A percentile compares a stretch with the other conserved stretches of the same genome.
These are phyloP conservation scores for Elephantulus edwardii DNA, from an alignment of 2,113 vertebrate species.

Conservation along the genomic window DNA sequence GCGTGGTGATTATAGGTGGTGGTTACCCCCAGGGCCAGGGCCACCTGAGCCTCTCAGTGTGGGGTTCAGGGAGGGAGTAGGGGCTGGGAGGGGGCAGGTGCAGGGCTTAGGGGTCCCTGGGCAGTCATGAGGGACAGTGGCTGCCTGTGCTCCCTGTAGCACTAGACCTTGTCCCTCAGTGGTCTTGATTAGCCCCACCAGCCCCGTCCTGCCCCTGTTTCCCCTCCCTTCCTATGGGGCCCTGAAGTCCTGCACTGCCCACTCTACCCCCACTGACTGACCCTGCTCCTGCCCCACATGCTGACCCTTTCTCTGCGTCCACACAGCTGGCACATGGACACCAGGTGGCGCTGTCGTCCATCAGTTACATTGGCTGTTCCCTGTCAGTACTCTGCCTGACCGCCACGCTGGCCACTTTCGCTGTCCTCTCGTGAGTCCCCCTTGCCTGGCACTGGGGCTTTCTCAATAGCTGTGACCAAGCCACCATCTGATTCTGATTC, in stretches of 20 bases:
- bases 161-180: accelerated
- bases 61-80: accelerated
- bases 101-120: neutral
- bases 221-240: too few species aligned
- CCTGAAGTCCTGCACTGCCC: neutral
- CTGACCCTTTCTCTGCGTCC: neutral
- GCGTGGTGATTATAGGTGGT: too few species aligned
- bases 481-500: too few species aligned
- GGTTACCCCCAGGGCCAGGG: neutral
- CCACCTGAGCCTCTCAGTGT: too few species aligned
- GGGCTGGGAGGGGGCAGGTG: neutral
- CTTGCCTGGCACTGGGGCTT: neutral
- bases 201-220: neutral
- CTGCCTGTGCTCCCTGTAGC: neutral
- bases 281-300: accelerated
- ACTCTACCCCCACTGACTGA: neutral
- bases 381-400: conserved; percentile 94
- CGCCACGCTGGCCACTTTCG: conserved; percentile 95
- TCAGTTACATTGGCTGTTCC: conserved; percentile 95
- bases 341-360: conserved; percentile 95
- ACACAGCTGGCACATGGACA: conserved; percentile 89
- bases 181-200: too few species aligned
- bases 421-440: conserved; percentile 95
- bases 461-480: too few species aligned
- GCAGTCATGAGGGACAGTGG: neutral